Percentiles rank a stretch among this genome's conserved stretches.
phyloP scores from a whole-genome alignment of 2,888 invertebrate genomes.

The Volucella bombylans region DNA sequence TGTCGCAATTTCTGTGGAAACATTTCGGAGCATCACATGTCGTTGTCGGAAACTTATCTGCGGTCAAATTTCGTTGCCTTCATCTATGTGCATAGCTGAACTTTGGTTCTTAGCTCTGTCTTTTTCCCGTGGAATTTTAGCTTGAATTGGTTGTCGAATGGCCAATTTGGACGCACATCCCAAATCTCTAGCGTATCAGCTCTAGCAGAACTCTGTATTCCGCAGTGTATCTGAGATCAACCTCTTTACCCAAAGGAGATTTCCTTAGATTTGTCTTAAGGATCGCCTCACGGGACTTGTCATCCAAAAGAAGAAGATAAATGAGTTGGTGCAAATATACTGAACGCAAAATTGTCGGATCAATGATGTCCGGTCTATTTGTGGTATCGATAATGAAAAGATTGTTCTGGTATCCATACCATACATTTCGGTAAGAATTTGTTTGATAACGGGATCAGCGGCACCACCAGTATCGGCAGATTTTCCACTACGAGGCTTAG shows the following conservation, averaged over 20 bases:
- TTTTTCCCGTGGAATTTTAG: constrained; percentile 95
- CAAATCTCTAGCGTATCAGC: no score
- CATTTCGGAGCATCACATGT: constrained; percentile 99
- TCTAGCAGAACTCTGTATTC: constrained; percentile 91
- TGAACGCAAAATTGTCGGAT: constrained; percentile 98
- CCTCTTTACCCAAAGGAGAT: constrained; percentile 97
- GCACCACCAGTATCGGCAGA: constrained; percentile 97
- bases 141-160: constrained; percentile 98
- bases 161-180: no score
- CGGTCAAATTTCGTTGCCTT: constrained; percentile 99
- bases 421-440: constrained; percentile 99
- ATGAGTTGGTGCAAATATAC: constrained; percentile 99
- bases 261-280: constrained; percentile 97
- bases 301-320: constrained; percentile 99
- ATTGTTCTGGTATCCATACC: constrained; percentile 99
- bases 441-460: constrained; percentile 99
- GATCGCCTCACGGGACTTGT: constrained; percentile 97
- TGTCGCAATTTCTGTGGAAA: constrained; percentile 99
- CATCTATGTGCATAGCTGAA: constrained; percentile 92
- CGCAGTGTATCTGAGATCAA: constrained; percentile 94
- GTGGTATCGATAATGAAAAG: constrained; percentile 99
- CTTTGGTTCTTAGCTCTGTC: constrained; percentile 90
- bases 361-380: constrained; percentile 97
- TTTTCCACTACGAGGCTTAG: constrained; percentile 98
- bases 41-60: constrained; percentile 99